These are phyloP conservation scores for Amaurobius ferox DNA, from an alignment of 2,888 invertebrate species.

Conservation along the genomic window DNA sequence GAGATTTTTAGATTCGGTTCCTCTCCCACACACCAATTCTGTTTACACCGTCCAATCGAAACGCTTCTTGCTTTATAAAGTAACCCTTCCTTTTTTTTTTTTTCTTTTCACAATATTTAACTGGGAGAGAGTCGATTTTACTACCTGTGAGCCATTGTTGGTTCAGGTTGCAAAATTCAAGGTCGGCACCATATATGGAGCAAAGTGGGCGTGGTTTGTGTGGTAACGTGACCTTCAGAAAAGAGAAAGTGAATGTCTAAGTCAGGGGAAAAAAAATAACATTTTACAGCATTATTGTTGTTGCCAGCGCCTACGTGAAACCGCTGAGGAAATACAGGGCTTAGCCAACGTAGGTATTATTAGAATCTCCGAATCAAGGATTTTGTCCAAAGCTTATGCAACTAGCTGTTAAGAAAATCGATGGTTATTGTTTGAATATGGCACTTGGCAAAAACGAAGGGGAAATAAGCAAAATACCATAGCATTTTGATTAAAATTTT, in stretches of 20 bases:
- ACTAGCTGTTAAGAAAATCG: too few species aligned
- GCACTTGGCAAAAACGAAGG: too few species aligned
- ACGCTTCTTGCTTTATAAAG: background rate
- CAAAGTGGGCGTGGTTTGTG: conserved; percentile 4
- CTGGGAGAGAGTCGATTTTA: background rate
- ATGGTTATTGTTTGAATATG: too few species aligned
- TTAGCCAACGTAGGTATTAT: background rate
- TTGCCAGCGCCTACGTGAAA: background rate
- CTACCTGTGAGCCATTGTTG: background rate
- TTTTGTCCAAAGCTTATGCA: background rate
- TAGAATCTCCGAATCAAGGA: background rate
- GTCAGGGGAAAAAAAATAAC: background rate
- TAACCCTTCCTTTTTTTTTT: background rate
- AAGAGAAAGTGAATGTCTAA: background rate
- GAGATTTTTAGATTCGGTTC: background rate
- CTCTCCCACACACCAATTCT: background rate
- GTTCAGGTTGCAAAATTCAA: background rate
- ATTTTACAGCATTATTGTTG: conserved; percentile 4
- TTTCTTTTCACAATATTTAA: background rate
- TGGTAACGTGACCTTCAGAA: background rate
- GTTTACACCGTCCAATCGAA: background rate
- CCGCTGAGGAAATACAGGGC: background rate
- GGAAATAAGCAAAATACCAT: too few species aligned
- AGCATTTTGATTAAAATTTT: too few species aligned
- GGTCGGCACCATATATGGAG: background rate